Evolutionary conservation across 2,888 invertebrate genomes (phyloP), one percentile per base, ranked within the genome.

Genomic region (Tanytarsus gracilentus): DNA sequence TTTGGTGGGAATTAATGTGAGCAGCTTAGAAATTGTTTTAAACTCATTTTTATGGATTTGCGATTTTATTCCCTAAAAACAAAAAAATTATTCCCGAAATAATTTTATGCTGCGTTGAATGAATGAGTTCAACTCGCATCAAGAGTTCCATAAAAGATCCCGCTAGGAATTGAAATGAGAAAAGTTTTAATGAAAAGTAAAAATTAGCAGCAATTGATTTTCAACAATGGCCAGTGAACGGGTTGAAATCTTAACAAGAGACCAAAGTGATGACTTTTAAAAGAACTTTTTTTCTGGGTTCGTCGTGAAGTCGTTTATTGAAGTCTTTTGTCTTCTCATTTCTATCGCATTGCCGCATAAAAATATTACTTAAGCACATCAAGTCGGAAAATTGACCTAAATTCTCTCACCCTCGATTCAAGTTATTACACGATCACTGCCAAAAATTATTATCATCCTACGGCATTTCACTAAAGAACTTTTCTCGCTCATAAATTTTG

Each of bases 131-230:
- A 30, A 14, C 14, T 36, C 36, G 4, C n/a, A 5, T 1, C 36
- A 3, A 2, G 30, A 30, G n/a, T n/a, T n/a, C n/a, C n/a, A 44
- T 9, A 11, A 44, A 44, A 44, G n/a, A 44, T 16, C 11, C 44
- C 44, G 44, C 44, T 44, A 44, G 44, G 23, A 18, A 16, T 44
- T 16, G 18, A 11, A 16, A 18, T 44, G 18, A 23, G 16, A 11
- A 18, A n/a, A n/a, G n/a, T n/a, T n/a, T n/a, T n/a, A 2, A 44
- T 18, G 11, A 18, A 44, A 18, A 3, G 11, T 7, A 44, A 44
- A 44, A 44, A 44, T 44, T 44, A 44, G 44, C 44, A 44, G 21
- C 44, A 44, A 44, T 44, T 33, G 33, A 33, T 11, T 4, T 9
- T 11, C 23, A 23, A 9, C 36, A 36, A 36, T 14, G 36, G 16